Percentiles rank a stretch among this genome's conserved stretches.
phyloP scores from a whole-genome alignment of 2,113 vertebrate species.

The Zosterops lateralis region DNA sequence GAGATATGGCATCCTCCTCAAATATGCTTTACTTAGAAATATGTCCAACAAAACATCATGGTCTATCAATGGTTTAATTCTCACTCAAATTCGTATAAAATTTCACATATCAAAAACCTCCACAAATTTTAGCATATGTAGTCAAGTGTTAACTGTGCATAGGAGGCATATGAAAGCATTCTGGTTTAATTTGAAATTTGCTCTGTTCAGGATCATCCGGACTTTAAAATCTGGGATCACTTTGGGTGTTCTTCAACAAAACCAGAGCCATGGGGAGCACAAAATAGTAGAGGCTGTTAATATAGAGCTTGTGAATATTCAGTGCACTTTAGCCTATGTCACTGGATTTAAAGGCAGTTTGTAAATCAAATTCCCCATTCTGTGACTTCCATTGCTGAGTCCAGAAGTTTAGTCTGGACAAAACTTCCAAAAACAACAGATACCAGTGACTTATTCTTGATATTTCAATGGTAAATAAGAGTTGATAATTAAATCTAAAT shows the following conservation, averaged over 20 bases:
- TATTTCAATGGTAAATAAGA: constrained; percentile 42
- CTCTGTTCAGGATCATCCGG: constrained; percentile 4
- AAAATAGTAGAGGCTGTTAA: constrained; percentile 18
- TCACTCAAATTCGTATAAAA: not conserved
- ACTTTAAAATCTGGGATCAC: constrained; percentile 49
- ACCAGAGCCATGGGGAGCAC: not conserved
- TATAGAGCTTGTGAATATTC: constrained; percentile 50
- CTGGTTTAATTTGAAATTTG: constrained; percentile 41
- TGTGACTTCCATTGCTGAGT: not conserved
- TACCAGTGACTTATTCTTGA: not conserved
- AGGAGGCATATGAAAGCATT: not conserved
- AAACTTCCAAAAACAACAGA: constrained; percentile 29
- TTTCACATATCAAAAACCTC: not conserved
- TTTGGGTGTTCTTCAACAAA: constrained; percentile 57
- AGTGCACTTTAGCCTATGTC: constrained; percentile 35
- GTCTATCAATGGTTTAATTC: not conserved
- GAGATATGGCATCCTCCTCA: not conserved
- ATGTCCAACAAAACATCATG: not conserved
- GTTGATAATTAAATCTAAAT: constrained; percentile 29
- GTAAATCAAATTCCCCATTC: constrained; percentile 53
- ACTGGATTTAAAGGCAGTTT: constrained; percentile 47
- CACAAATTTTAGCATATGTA: not conserved
- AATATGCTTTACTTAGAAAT: not conserved
- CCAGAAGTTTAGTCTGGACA: not conserved
- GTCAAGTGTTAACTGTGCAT: not conserved